Conservation (phyloP, 2,797 vertebrate genomes). For the Uromys caudimaculatus region DNA sequence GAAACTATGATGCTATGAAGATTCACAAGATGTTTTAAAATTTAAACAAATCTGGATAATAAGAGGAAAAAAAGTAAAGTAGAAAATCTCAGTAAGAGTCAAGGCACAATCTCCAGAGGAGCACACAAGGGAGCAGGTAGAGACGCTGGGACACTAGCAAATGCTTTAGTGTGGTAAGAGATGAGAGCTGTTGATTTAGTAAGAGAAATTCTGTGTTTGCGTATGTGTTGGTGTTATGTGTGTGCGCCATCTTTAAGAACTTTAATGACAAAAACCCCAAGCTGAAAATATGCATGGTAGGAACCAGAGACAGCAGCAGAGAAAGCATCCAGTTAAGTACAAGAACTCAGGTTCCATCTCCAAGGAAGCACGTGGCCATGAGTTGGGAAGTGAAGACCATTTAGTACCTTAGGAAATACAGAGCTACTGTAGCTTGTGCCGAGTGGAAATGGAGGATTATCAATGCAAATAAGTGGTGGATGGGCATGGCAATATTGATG, state of each 20-base stretch:
- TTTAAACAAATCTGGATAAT: constrained; percentile 54
- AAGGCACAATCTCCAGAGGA: not conserved
- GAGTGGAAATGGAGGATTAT: constrained; percentile 19
- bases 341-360: constrained; percentile 15
- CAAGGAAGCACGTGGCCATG: constrained; percentile 16
- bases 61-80: constrained; percentile 43
- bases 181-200: constrained; percentile 29
- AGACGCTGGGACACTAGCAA: constrained; percentile 1
- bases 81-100: constrained; percentile 33
- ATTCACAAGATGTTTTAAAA: constrained; percentile 52
- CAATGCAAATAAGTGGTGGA: not conserved
- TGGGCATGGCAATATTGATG: not conserved
- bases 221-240: not conserved
- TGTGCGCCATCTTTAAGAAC: not conserved
- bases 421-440: constrained; percentile 3
- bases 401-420: constrained; percentile 38
- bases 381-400: constrained; percentile 35
- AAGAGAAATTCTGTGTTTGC: not conserved
- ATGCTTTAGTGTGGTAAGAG: not conserved
- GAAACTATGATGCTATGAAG: not conserved
- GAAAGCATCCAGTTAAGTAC: not conserved
- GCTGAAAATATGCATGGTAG: not conserved
- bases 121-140: not conserved
- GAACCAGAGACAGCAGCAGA: not conserved
- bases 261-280: not conserved